Percentiles rank a stretch among this genome's conserved stretches.
Conservation (phyloP, 2,888 invertebrate species). For the Ctena decussata region DNA sequence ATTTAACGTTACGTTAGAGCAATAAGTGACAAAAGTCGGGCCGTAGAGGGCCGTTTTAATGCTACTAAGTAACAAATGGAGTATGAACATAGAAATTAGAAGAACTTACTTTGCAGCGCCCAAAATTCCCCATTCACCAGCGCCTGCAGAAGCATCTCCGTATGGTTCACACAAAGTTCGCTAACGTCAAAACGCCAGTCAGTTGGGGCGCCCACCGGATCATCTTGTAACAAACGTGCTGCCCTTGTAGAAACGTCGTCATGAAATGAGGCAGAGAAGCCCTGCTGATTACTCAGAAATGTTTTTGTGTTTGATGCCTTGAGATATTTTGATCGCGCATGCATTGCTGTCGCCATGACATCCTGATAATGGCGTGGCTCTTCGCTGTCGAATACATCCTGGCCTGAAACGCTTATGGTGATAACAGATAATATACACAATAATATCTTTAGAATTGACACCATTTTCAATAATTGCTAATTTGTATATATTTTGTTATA, state of each 20-base stretch:
- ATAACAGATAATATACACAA: neutral
- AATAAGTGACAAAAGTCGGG: too few relatives aligned
- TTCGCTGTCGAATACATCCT: neutral
- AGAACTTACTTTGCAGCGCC: neutral
- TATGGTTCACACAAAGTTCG: neutral
- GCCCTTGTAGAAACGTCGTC: neutral
- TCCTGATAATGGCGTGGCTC: neutral
- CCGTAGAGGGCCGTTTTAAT: too few relatives aligned
- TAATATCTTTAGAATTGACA: too few relatives aligned
- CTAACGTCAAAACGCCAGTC: conserved; percentile 2
- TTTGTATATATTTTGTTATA: too few relatives aligned
- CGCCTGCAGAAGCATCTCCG: neutral
- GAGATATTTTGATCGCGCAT: neutral
- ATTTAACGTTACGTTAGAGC: too few relatives aligned
- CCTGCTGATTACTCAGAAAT: neutral
- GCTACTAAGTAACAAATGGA: too few relatives aligned
- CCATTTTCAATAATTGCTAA: too few relatives aligned
- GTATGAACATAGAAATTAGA: too few relatives aligned
- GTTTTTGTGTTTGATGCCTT: neutral
- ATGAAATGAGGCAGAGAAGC: neutral
- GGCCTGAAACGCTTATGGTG: neutral
- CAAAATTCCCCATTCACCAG: neutral
- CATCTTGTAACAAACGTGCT: neutral
- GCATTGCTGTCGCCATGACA: neutral
- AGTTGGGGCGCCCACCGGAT: neutral